Conservation (phyloP, 35 echinoderm and acorn worm species). For the Hemicentrotus pulcherrimus region DNA sequence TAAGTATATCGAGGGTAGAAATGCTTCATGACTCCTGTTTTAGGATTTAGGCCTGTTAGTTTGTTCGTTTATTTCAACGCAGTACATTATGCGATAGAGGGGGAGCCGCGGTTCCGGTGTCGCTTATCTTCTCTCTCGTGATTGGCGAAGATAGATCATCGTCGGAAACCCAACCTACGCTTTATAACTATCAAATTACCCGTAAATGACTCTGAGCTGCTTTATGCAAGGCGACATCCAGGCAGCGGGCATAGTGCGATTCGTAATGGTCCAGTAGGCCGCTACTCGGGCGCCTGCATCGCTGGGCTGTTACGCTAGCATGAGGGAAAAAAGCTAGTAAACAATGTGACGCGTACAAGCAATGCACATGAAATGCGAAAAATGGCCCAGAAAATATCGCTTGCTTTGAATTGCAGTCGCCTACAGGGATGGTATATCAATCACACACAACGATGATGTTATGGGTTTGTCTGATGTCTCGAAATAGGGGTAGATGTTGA, state of each 20-base stretch:
- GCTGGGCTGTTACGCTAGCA: slow-evolving; percentile 16
- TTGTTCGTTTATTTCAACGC: not conserved
- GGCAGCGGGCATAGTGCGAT: slow-evolving; percentile 52
- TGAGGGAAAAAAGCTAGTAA: not conserved
- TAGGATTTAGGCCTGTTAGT: not conserved
- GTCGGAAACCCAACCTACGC: slow-evolving; percentile 83
- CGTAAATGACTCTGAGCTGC: slow-evolving; percentile 82
- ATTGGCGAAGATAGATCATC: slow-evolving; percentile 88
- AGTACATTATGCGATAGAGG: slow-evolving; percentile 27
- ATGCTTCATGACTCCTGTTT: not conserved
- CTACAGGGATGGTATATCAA: not conserved
- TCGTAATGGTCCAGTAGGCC: slow-evolving; percentile 61
- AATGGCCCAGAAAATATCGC: not conserved
- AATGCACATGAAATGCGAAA: slow-evolving; percentile 12
- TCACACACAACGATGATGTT: not conserved
- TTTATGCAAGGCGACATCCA: slow-evolving; percentile 64
- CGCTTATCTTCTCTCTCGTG: slow-evolving; percentile 82
- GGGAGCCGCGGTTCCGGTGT: slow-evolving; percentile 63
- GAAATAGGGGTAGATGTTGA: not conserved
- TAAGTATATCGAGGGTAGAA: slow-evolving; percentile 12
- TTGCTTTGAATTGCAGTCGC: not conserved
- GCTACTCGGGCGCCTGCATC: slow-evolving; percentile 29
- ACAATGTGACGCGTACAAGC: slow-evolving; percentile 6
- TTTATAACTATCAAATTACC: slow-evolving; percentile 93
- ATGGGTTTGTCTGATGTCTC: not conserved